Evolutionary conservation across 2,797 vertebrate species (phyloP).

Genomic region (Parauchenoglanis ngamensis): DNA sequence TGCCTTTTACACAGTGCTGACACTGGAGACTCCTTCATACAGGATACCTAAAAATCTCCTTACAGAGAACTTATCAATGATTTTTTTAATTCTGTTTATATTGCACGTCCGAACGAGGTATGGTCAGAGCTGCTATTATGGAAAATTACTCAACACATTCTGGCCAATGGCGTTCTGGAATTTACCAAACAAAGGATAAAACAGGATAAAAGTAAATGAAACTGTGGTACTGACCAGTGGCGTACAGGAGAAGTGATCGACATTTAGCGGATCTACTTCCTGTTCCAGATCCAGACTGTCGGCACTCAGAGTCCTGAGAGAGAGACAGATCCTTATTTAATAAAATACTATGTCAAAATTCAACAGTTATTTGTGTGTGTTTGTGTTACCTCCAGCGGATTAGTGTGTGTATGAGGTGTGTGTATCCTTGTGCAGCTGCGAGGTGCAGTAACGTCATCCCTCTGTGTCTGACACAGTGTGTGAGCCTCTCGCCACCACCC

Average conservation of each 20-base stretch:
- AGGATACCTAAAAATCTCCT: not conserved
- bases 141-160: not conserved
- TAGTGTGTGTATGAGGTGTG: constrained; percentile 86
- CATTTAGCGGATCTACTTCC: constrained; percentile 88
- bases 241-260: constrained; percentile 91
- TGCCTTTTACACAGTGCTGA: too few species aligned
- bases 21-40: not conserved
- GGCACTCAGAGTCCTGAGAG: constrained; percentile 72
- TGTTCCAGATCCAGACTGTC: constrained; percentile 85
- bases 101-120: not conserved
- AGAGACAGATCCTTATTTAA: not conserved
- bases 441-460: constrained; percentile 92
- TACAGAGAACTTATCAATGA: not conserved
- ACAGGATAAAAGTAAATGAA: not conserved
- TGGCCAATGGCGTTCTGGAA: not conserved
- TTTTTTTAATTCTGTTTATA: not conserved
- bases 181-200: not conserved
- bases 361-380: not conserved
- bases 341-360: not conserved
- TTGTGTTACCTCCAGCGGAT: constrained; percentile 60
- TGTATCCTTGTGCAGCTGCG: constrained; percentile 89
- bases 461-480: constrained; percentile 80
- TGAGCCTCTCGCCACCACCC: constrained; percentile 74
- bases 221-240: constrained; percentile 77
- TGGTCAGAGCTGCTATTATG: not conserved